Evolutionary conservation across 2,888 invertebrate species (phyloP).

Genomic region (Diogma glabrata): DNA sequence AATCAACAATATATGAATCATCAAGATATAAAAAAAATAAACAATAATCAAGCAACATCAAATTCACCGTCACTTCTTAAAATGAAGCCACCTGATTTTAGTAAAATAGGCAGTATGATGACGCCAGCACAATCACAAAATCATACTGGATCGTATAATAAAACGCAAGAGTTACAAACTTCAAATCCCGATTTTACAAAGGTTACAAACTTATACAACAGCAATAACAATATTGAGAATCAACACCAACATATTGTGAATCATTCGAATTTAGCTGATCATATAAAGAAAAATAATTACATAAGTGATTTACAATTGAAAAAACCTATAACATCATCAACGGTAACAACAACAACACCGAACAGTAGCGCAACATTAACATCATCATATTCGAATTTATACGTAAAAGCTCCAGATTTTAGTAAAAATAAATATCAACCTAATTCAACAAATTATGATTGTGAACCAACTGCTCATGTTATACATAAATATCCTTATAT

Average conservation of each 20-base stretch:
- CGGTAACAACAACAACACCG: constrained; percentile 6
- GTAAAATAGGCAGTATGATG: too few species aligned
- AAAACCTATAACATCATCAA: constrained; percentile 14
- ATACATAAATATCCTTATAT: constrained; percentile 15
- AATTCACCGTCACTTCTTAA: background rate
- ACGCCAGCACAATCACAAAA: too few species aligned
- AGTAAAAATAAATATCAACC: constrained; percentile 12
- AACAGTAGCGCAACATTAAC: constrained; percentile 7
- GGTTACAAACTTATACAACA: too few species aligned
- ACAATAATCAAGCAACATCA: constrained; percentile 4
- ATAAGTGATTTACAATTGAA: constrained; percentile 21
- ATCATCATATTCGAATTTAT: constrained; percentile 13
- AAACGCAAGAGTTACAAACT: constrained; percentile 9
- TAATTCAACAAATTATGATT: background rate
- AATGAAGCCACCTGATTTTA: constrained; percentile 21
- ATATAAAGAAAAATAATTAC: constrained; percentile 20
- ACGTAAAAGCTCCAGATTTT: constrained; percentile 19
- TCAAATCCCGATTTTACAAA: constrained; percentile 14
- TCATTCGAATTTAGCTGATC: constrained; percentile 20
- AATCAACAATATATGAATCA: constrained; percentile 16
- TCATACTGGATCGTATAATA: background rate
- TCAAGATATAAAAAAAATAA: constrained; percentile 19
- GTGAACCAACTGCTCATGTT: constrained; percentile 17
- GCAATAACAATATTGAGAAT: too few species aligned
- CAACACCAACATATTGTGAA: too few species aligned